Base-by-base conservation (phyloP, 2,113 vertebrate genomes). In the Steatornis caripensis region DNA sequence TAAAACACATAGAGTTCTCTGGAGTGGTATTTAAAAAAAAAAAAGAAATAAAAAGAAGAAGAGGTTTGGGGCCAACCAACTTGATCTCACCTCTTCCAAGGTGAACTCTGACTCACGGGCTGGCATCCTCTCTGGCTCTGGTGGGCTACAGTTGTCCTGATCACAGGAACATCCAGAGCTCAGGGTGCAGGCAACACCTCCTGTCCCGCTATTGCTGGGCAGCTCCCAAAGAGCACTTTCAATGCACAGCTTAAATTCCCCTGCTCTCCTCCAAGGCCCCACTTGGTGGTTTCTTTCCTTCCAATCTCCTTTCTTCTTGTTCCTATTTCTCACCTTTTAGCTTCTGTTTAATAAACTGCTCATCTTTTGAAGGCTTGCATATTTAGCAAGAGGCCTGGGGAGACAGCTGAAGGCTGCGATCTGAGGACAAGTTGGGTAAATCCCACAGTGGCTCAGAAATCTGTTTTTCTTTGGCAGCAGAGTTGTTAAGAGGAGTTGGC, bases 401-500 rank as follows among this genome's bases (percentile, higher is more conserved):
- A 80, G 34, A 83, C 7, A 85, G 66, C 78, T 86, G 85, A 85
- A 87, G 78, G 75, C 87, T 95, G 49, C 6, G 3, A 24, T 64
- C 34, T 11, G 41, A 45, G 70, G 85, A 93, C 3, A 5, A 60
- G n/a, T 55, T 41, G 41, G 75, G 61, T 60, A 86, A 91, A 87
- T 90, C 82, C 71, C 84, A 85, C 22, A 87, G 82, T 45, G 66
- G 84, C 66, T 93, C n/a, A 91, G 49, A 86, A 94, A 94, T 71
- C 51, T 83, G 70, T 22, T 85, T 95, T 90, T 48, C 45, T 80
- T 84, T 2, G 0, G 87, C 49, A 94, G 74, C 93, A 93, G 57
- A 85, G 75, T 43, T 90, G 29, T 74, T 94, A 93, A 87, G 87
- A 88, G 82, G 57, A 96, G 84, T 46, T 94, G 78, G 87, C 90